These are phyloP conservation scores for Drepanosiphum platanoidis DNA, from an alignment of 2,888 invertebrate species.

Conservation along the genomic window DNA sequence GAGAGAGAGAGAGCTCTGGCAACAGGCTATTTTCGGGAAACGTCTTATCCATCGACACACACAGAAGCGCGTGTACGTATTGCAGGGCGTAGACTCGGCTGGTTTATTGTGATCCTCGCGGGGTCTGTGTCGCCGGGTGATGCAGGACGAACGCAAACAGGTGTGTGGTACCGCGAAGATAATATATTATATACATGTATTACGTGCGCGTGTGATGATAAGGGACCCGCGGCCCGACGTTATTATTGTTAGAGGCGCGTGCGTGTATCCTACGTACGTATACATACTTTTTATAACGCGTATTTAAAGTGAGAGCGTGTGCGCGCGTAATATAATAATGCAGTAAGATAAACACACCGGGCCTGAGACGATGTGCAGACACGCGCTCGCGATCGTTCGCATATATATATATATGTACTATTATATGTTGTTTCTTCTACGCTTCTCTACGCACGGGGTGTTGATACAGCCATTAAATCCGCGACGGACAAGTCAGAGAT, in stretches of 20 bases:
- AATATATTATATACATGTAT: too few species aligned
- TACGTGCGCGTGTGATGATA: conserved; percentile 27
- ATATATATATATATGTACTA: background rate
- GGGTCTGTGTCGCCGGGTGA: conserved; percentile 35
- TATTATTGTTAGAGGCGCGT: conserved; percentile 44
- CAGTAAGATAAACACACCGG: conserved; percentile 48
- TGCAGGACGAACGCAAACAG: conserved; percentile 44
- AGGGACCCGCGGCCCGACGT: conserved; percentile 2
- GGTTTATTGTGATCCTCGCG: background rate
- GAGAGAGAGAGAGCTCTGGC: background rate
- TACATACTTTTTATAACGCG: conserved; percentile 1
- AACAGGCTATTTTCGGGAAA: conserved; percentile 38
- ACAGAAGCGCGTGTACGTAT: background rate
- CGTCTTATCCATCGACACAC: conserved; percentile 9
- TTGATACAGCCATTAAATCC: conserved; percentile 26
- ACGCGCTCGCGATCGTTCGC: background rate
- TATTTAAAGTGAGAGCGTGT: background rate
- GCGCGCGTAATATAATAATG: background rate
- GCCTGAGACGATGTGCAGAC: conserved; percentile 46
- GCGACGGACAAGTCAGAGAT: background rate
- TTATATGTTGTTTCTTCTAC: background rate
- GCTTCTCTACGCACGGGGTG: background rate
- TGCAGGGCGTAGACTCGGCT: background rate
- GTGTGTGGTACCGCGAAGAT: too few species aligned
- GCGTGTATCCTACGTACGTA: background rate